Conservation (phyloP, 2,888 invertebrate genomes). For the Ochropacha duplaris region DNA sequence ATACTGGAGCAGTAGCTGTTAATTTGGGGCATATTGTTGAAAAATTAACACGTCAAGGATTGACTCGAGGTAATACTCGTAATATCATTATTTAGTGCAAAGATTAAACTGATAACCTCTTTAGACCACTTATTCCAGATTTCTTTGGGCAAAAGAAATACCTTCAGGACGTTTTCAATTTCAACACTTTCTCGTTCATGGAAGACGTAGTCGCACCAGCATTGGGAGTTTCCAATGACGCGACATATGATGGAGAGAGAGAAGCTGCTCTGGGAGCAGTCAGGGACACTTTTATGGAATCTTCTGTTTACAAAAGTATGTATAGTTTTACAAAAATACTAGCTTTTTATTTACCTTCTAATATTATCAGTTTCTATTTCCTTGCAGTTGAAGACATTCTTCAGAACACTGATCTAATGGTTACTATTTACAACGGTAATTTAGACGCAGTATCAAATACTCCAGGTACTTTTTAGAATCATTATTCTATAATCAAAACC, state of each 20-base stretch:
- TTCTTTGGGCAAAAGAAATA: conserved; percentile 50
- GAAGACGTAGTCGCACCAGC: conserved; percentile 85
- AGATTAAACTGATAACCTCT: background rate
- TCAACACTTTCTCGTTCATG: conserved; percentile 84
- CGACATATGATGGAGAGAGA: conserved; percentile 85
- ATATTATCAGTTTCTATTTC: background rate
- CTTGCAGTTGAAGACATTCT: conserved; percentile 86
- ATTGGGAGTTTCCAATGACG: conserved; percentile 82
- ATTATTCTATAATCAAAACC: background rate
- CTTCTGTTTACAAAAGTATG: conserved; percentile 85
- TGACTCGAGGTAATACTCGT: conserved; percentile 12
- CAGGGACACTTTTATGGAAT: conserved; percentile 87
- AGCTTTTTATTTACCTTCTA: background rate
- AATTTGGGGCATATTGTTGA: conserved; percentile 81
- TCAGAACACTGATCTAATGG: conserved; percentile 83
- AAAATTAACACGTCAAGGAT: conserved; percentile 42
- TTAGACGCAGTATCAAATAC: conserved; percentile 93
- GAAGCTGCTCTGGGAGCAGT: conserved; percentile 80
- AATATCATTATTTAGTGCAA: too few relatives aligned
- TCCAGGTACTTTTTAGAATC: conserved; percentile 79
- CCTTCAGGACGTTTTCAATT: conserved; percentile 32
- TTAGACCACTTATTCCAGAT: conserved; percentile 40
- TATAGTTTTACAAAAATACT: background rate
- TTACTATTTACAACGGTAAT: conserved; percentile 90
- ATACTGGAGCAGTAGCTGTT: conserved; percentile 87